phyloP scores from a whole-genome alignment of 53 echinoderm and acorn worm genomes.

The Glandiceps talaboti region DNA sequence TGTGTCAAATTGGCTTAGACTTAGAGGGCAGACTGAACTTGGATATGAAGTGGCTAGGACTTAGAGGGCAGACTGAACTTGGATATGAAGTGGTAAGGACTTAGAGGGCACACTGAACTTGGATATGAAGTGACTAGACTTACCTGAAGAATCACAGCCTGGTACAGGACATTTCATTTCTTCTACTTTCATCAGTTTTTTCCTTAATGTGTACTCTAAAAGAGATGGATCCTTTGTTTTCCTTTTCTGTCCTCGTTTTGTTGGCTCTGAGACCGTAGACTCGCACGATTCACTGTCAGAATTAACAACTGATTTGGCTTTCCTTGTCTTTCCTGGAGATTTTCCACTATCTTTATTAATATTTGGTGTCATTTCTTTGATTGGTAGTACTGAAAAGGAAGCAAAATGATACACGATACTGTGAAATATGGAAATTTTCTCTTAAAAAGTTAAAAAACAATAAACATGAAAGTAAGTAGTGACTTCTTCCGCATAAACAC shows the following conservation, averaged over 20 bases:
- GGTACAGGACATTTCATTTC: constrained; percentile 83
- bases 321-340: constrained; percentile 1
- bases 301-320: constrained; percentile 25
- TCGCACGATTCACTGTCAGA: constrained; percentile 21
- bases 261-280: constrained; percentile 16
- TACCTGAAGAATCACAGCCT: constrained; percentile 93
- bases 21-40: no score
- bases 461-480: no score
- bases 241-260: constrained; percentile 42
- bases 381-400: neutral
- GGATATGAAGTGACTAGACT: no score
- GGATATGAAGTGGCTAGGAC: no score
- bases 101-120: no score
- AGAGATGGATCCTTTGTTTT: constrained; percentile 62
- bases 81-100: no score
- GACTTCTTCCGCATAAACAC: no score
- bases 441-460: no score
- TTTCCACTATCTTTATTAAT: constrained; percentile 8
- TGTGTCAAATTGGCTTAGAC: no score
- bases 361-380: neutral
- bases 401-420: no score
- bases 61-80: no score
- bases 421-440: no score
- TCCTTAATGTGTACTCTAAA: constrained; percentile 32
- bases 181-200: constrained; percentile 37